Evolutionary conservation across 2,888 invertebrate species (phyloP), one percentile per base, ranked within the genome.

Genomic region (Drosophila limbata): DNA sequence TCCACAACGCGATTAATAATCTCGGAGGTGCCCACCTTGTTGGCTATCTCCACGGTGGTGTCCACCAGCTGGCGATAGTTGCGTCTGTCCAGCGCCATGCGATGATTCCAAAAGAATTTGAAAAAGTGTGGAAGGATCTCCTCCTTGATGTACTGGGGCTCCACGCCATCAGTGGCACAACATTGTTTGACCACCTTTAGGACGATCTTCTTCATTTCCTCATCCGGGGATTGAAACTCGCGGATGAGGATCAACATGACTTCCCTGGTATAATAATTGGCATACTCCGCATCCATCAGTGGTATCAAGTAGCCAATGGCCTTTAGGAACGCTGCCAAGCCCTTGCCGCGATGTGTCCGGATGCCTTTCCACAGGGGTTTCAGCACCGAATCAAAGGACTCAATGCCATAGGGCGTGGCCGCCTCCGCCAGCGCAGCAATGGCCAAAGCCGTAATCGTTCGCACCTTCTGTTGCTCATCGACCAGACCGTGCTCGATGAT

Each of bases 181-280:
- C 99, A 99, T 93, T 99, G 99, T 93, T 99, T 99, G 69, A 99
- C 99, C 71, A 99, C 97, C 94, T 99, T 99, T 76, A 99, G 94
- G 0, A 99, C 99, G 93, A 99, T 99, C 92, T 99, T 99, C 93
- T 99, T 99, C 99, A 99, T 99, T 94, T 99, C 99, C 93, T 99
- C 99, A 92, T 99, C 99, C 0, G 99, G 99, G 64, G 99, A 99
- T 93, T 99, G 99, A 93, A 99, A 99, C 94, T 99, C 99, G 93
- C 99, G 95, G 88, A 99, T 99, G 28, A 99, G 94, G 92, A 99
- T 99, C 93, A 98, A 94, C 93, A 93, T 93, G 50, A 93, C 99
- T 96, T 99, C 99, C 84, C 99, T 95, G 1, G 99, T 99, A 91
- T 99, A 99, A 93, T 99, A 99, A 93, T 99, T 99, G 0, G 99